Conservation (phyloP, 2,888 invertebrate species). For the Quadriops clusia region DNA sequence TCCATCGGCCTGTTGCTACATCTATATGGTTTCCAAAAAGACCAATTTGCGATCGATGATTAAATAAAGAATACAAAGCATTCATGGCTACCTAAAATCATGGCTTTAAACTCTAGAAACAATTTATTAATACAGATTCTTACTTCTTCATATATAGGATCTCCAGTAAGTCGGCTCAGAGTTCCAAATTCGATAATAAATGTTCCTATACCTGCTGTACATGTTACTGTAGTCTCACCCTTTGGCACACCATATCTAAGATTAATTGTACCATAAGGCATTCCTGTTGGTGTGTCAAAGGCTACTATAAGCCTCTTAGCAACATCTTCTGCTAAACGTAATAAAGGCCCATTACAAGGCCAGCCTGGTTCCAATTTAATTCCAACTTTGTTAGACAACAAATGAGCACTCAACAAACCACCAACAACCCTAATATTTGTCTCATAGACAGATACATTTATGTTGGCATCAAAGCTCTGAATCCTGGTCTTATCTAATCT, state of each 20-base stretch:
- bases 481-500: too few species aligned
- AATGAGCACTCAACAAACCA: slow-evolving; percentile 90
- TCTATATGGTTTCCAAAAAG: slow-evolving; percentile 96
- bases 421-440: slow-evolving; percentile 98
- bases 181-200: slow-evolving; percentile 95
- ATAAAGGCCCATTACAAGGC: slow-evolving; percentile 93
- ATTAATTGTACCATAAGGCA: slow-evolving; percentile 98
- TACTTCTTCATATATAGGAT: slow-evolving; percentile 87
- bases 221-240: slow-evolving; percentile 92
- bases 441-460: slow-evolving; percentile 99
- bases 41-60: slow-evolving; percentile 74
- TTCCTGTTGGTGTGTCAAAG: slow-evolving; percentile 82
- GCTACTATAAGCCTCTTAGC: slow-evolving; percentile 84
- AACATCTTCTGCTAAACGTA: slow-evolving; percentile 88
- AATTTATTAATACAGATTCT: slow-evolving; percentile 4
- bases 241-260: slow-evolving; percentile 81
- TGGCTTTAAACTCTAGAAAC: not conserved
- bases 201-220: slow-evolving; percentile 96
- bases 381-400: slow-evolving; percentile 75
- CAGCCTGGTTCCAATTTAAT: slow-evolving; percentile 79
- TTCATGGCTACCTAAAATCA: slow-evolving; percentile 66
- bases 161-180: slow-evolving; percentile 83
- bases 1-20: slow-evolving; percentile 90
- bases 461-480: slow-evolving; percentile 89
- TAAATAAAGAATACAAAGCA: slow-evolving; percentile 80